Conservation (phyloP, 2,888 invertebrate species). For the Dilophus febrilis region DNA sequence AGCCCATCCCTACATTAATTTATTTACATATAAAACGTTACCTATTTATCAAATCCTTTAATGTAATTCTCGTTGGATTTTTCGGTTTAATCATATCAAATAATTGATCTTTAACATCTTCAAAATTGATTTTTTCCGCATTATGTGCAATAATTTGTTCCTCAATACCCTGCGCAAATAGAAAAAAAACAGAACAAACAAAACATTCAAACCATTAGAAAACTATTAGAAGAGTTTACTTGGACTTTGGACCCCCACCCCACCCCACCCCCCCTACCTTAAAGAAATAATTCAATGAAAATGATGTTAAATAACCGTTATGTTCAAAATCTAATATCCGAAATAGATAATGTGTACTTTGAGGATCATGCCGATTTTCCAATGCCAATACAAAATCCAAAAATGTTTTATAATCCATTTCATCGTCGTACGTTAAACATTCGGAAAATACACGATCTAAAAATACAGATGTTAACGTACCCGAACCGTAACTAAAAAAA, state of each 20-base stretch:
- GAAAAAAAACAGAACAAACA: background rate
- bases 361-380: conserved; percentile 82
- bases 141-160: conserved; percentile 76
- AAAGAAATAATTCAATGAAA: conserved; percentile 85
- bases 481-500: conserved; percentile 59
- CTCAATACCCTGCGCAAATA: conserved; percentile 56
- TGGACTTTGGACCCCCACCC: too few relatives aligned
- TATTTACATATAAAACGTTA: conserved; percentile 24
- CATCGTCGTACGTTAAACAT: conserved; percentile 83
- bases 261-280: conserved; percentile 34
- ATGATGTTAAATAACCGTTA: conserved; percentile 73
- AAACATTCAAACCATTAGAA: background rate
- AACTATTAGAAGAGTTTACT: too few relatives aligned
- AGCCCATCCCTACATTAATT: background rate
- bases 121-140: conserved; percentile 78
- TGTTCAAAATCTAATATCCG: conserved; percentile 78
- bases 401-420: conserved; percentile 96
- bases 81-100: conserved; percentile 94
- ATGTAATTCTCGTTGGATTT: conserved; percentile 66
- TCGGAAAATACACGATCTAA: conserved; percentile 88
- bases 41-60: conserved; percentile 68
- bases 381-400: conserved; percentile 84
- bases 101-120: conserved; percentile 92
- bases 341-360: conserved; percentile 81
- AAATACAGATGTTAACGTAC: conserved; percentile 79